These are phyloP conservation scores for Microcebus jonahi DNA, from an alignment of 2,113 vertebrate species.

Conservation along the genomic window DNA sequence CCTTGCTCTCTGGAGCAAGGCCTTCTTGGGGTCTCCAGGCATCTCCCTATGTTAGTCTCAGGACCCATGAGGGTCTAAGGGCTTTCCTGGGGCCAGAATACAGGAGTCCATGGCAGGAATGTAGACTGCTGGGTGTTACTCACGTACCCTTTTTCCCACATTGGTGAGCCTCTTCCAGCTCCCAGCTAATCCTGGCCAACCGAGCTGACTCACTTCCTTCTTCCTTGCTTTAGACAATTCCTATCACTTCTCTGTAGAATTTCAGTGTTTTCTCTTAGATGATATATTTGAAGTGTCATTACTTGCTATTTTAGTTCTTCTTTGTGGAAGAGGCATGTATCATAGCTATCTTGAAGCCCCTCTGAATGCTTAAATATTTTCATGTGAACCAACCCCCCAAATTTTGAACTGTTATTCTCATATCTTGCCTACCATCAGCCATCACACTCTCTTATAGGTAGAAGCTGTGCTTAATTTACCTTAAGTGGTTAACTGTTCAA, in stretches of 20 bases:
- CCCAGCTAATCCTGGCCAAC: neutral
- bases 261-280: too few species aligned
- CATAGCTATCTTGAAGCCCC: too few species aligned
- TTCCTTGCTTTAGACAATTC: too few species aligned
- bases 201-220: too few species aligned
- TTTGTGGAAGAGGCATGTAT: too few species aligned
- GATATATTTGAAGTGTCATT: too few species aligned
- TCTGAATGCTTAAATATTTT: too few species aligned
- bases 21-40: neutral
- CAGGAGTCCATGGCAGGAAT: neutral
- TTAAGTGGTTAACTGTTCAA: neutral
- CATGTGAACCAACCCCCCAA: neutral
- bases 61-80: neutral
- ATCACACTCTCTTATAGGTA: neutral
- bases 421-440: neutral
- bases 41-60: neutral
- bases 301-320: too few species aligned
- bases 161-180: neutral
- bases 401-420: neutral
- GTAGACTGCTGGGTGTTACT: neutral
- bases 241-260: too few species aligned
- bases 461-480: neutral
- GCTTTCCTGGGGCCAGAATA: neutral
- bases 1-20: neutral
- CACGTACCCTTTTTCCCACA: neutral